Evolutionary conservation across 1,140 invertebrate species (phyloP).

Genomic region (Dryas iulia): DNA sequence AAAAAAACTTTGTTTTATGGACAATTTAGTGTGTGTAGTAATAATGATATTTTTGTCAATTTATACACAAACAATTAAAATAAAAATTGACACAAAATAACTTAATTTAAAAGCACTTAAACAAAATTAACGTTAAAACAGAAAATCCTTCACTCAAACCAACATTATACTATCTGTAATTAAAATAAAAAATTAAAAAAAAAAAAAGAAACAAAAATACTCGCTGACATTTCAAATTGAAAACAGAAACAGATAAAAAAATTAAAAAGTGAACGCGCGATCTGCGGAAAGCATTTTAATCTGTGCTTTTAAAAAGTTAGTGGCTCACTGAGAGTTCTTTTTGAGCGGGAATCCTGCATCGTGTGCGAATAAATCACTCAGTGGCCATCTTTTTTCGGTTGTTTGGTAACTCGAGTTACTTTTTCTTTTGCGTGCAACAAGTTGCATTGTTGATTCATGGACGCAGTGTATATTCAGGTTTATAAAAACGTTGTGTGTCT

Average conservation of each 20-base stretch:
- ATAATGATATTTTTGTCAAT: too few relatives aligned
- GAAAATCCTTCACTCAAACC: background rate
- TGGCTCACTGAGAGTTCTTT: conserved; percentile 13
- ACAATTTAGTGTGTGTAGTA: too few relatives aligned
- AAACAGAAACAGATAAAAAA: conserved; percentile 10
- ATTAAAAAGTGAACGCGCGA: background rate
- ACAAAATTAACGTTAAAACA: background rate
- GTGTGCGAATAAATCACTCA: conserved; percentile 31
- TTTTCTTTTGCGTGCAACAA: conserved; percentile 40
- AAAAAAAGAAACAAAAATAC: background rate
- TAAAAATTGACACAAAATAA: too few relatives aligned
- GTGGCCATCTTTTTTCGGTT: conserved; percentile 34
- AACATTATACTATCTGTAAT: background rate
- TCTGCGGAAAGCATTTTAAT: conserved; percentile 18
- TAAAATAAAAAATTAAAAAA: too few relatives aligned
- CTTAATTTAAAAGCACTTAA: background rate
- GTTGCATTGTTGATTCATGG: conserved; percentile 34
- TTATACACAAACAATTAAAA: too few relatives aligned
- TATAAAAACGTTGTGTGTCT: too few relatives aligned
- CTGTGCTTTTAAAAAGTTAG: conserved; percentile 11
- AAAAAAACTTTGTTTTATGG: background rate
- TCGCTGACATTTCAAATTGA: conserved; percentile 3
- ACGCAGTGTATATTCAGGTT: conserved; percentile 4
- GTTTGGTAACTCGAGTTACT: conserved; percentile 19
- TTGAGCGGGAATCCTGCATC: conserved; percentile 15